Evolutionary conservation across 2,797 vertebrate species (phyloP).

Genomic region (Linurgus olivaceus): DNA sequence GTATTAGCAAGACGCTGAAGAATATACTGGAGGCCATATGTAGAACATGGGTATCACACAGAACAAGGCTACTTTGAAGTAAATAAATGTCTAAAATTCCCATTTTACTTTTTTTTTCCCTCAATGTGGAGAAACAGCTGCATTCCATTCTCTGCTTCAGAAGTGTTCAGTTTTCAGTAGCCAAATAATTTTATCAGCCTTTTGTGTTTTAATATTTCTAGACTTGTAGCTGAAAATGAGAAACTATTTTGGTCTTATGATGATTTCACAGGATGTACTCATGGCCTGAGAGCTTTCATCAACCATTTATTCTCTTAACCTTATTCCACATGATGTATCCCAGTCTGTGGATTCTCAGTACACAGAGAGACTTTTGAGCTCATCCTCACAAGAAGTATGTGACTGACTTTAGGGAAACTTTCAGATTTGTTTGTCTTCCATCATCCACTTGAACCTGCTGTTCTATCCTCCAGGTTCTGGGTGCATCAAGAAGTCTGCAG

Average conservation of each 20-base stretch:
- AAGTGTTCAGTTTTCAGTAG: neutral
- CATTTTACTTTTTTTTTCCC: neutral
- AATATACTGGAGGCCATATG: neutral
- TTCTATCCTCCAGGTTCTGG: neutral
- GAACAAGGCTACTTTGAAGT: neutral
- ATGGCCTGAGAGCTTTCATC: conserved; percentile 8
- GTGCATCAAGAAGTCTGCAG: neutral
- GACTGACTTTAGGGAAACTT: neutral
- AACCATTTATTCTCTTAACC: neutral
- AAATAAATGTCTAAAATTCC: neutral
- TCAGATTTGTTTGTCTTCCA: neutral
- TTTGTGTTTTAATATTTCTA: neutral
- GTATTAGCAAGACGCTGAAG: neutral
- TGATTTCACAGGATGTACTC: neutral
- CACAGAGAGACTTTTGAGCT: neutral
- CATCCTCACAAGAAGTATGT: neutral
- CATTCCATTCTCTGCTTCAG: neutral
- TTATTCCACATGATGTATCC: neutral
- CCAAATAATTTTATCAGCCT: neutral
- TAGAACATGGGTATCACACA: rapidly evolving
- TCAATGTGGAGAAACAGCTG: neutral
- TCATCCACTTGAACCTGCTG: neutral
- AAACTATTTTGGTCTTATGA: neutral
- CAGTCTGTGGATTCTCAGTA: neutral
- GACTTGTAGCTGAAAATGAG: neutral